Conservation (phyloP, 2,888 invertebrate species). For the Heliconius hortense region DNA sequence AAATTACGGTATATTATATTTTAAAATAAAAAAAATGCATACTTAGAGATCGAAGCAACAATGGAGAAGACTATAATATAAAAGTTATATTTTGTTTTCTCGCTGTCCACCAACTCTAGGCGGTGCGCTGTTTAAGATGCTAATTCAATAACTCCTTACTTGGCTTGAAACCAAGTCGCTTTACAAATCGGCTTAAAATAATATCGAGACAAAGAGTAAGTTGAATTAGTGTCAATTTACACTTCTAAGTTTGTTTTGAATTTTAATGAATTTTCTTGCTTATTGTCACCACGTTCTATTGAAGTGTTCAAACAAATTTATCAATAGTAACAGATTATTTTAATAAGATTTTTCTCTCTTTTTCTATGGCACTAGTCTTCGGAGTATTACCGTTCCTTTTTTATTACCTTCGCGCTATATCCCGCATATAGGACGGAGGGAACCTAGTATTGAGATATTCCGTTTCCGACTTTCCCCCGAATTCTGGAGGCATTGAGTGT, state of each 20-base stretch:
- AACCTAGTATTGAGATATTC: background rate
- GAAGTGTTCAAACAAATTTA: background rate
- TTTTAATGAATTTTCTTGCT: conserved; percentile 22
- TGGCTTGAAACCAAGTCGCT: conserved; percentile 27
- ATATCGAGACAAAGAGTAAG: conserved; percentile 21
- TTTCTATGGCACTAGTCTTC: background rate
- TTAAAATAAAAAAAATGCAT: too few relatives aligned
- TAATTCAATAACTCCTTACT: conserved; percentile 31
- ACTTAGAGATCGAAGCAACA: too few relatives aligned
- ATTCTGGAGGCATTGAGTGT: too few relatives aligned
- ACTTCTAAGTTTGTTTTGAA: conserved; percentile 32
- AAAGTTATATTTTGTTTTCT: background rate
- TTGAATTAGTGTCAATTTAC: conserved; percentile 32
- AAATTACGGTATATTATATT: too few relatives aligned
- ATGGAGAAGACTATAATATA: too few relatives aligned
- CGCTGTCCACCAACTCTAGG: background rate
- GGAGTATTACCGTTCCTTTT: background rate
- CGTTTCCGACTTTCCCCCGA: background rate
- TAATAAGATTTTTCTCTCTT: background rate
- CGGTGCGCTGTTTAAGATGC: conserved; percentile 16
- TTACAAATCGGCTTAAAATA: conserved; percentile 32
- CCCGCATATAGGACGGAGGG: too few relatives aligned
- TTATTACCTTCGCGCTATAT: too few relatives aligned
- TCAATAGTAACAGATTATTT: background rate
- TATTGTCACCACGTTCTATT: conserved; percentile 6